Evolutionary conservation across 1,140 invertebrate genomes (phyloP).

Genomic region (Venturia canescens): DNA sequence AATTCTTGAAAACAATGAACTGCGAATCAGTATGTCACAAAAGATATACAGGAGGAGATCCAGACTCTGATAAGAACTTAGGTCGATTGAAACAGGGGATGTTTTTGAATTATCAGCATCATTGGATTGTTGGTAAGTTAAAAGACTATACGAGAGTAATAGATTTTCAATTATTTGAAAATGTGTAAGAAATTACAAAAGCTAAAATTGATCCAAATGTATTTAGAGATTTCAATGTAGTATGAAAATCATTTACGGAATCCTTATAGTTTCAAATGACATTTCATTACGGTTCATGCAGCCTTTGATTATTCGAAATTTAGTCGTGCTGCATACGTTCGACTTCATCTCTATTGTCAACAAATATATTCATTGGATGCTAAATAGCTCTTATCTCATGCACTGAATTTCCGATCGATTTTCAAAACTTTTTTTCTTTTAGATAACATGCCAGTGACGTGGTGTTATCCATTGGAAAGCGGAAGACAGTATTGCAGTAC

Average conservation of each 20-base stretch:
- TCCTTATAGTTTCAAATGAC: not conserved
- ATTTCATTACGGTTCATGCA: too few relatives aligned
- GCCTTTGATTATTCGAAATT: too few relatives aligned
- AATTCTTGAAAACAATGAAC: conserved; percentile 84
- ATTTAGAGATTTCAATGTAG: not conserved
- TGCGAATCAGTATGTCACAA: conserved; percentile 87
- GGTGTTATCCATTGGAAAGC: conserved; percentile 92
- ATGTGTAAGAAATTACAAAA: too few relatives aligned
- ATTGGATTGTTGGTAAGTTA: conserved; percentile 91
- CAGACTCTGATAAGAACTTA: conserved; percentile 83
- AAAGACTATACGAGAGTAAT: too few relatives aligned
- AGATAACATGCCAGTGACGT: conserved; percentile 98
- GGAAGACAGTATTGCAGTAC: conserved; percentile 91
- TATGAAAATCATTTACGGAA: conserved; percentile 5
- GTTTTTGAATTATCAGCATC: conserved; percentile 98
- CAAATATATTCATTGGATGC: not conserved
- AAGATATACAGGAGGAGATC: conserved; percentile 82
- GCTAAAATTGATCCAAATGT: not conserved
- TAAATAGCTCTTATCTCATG: not conserved
- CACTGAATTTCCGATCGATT: not conserved
- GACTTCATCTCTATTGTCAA: too few relatives aligned
- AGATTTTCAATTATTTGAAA: too few relatives aligned
- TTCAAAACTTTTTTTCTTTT: conserved; percentile 48
- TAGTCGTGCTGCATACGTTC: too few relatives aligned
- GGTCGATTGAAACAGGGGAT: conserved; percentile 93